Percentiles rank a stretch among this genome's conserved stretches.
Evolutionary conservation across 2,797 vertebrate genomes (phyloP).

Genomic region (Labeo calbasu): DNA sequence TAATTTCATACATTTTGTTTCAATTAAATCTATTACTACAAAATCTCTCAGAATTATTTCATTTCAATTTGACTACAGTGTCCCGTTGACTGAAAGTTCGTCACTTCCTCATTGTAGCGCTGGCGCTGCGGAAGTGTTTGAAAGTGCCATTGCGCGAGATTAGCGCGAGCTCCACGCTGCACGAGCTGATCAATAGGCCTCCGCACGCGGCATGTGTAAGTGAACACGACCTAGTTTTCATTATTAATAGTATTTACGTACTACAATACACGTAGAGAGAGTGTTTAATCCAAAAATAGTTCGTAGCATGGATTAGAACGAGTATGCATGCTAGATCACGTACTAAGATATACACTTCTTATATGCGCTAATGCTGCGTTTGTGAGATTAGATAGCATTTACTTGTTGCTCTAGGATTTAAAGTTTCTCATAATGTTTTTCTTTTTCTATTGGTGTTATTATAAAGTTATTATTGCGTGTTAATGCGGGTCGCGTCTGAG

Average conservation of each 20-base stretch:
- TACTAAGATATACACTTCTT: neutral
- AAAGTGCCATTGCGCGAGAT: conserved; percentile 31
- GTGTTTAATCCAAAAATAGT: neutral
- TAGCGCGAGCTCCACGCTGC: conserved; percentile 32
- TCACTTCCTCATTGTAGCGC: conserved; percentile 31
- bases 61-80: neutral
- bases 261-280: neutral
- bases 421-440: neutral
- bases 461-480: neutral
- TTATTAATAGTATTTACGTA: neutral
- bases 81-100: neutral
- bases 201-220: conserved; percentile 54
- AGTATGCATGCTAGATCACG: neutral
- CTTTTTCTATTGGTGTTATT: neutral
- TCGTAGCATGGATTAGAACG: neutral
- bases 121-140: conserved; percentile 37
- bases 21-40: neutral
- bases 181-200: conserved; percentile 41
- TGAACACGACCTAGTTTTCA: neutral
- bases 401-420: neutral
- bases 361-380: neutral
- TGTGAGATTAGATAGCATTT: neutral
- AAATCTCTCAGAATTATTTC: no score
- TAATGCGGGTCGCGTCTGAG: neutral
- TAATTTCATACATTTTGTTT: no score